Conservation (phyloP, 2,797 vertebrate genomes). For the Pangasius macronema region DNA sequence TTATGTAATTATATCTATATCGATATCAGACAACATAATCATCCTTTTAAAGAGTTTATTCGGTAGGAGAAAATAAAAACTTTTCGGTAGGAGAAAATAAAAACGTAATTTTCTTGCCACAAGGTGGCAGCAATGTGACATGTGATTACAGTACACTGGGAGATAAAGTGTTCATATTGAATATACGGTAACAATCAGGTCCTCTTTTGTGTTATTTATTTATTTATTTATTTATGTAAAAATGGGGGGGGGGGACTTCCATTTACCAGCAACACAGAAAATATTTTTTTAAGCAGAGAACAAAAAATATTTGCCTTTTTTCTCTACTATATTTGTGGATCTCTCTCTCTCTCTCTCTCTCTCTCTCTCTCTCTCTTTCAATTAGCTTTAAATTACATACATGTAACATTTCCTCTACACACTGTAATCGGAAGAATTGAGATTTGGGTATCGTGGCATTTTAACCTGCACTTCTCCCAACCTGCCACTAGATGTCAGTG, state of each 20-base stretch:
- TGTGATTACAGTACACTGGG: background rate
- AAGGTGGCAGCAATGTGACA: slow-evolving; percentile 9
- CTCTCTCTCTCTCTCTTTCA: background rate
- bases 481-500: slow-evolving; percentile 31
- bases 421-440: too few species aligned
- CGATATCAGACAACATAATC: background rate
- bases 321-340: background rate
- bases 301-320: background rate
- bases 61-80: background rate
- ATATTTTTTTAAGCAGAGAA: background rate
- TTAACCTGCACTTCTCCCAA: background rate
- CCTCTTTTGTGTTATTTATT: background rate
- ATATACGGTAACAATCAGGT: background rate
- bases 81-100: background rate
- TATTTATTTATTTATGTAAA: background rate
- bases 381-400: background rate
- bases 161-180: background rate
- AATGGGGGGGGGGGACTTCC: background rate
- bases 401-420: background rate
- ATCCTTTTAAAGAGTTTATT: background rate
- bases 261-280: background rate
- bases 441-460: too few species aligned
- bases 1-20: background rate
- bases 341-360: background rate
- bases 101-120: background rate